Evolutionary conservation across 2,888 invertebrate genomes (phyloP).

Genomic region (Artemia sinica): DNA sequence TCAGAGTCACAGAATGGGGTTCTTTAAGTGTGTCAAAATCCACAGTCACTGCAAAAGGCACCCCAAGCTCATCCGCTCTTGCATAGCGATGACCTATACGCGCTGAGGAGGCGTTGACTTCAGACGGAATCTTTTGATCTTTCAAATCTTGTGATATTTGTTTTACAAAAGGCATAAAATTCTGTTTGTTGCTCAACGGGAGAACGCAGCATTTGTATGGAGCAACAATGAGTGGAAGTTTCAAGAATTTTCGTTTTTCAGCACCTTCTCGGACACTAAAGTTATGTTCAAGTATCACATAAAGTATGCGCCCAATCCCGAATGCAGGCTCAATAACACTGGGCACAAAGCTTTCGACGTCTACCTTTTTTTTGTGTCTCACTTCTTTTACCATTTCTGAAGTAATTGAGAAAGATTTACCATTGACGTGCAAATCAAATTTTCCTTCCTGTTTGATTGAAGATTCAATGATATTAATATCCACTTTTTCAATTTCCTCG

Average conservation of each 20-base stretch:
- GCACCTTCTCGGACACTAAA: slow-evolving; percentile 81
- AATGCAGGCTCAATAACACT: slow-evolving; percentile 98
- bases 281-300: too few relatives aligned
- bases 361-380: slow-evolving; percentile 61
- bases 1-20: slow-evolving; percentile 75
- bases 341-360: slow-evolving; percentile 91
- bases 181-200: slow-evolving; percentile 74
- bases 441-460: too few relatives aligned
- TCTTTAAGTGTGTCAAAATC: slow-evolving; percentile 86
- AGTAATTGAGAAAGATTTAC: slow-evolving; percentile 43
- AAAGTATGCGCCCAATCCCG: too few relatives aligned
- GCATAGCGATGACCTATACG: slow-evolving; percentile 94
- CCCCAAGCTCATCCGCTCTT: slow-evolving; percentile 85
- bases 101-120: slow-evolving; percentile 83
- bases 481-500: slow-evolving; percentile 44
- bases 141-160: slow-evolving; percentile 37
- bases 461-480: slow-evolving; percentile 39
- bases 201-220: slow-evolving; percentile 93
- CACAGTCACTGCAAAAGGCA: too few relatives aligned
- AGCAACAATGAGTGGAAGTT: slow-evolving; percentile 74
- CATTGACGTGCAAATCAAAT: slow-evolving; percentile 26
- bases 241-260: slow-evolving; percentile 83
- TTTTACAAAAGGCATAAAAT: slow-evolving; percentile 68
- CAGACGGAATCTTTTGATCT: slow-evolving; percentile 31
- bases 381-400: slow-evolving; percentile 63